Percentiles rank a stretch among this genome's conserved stretches.
Conservation (phyloP, 1,140 invertebrate species). For the Cotesia typhae region DNA sequence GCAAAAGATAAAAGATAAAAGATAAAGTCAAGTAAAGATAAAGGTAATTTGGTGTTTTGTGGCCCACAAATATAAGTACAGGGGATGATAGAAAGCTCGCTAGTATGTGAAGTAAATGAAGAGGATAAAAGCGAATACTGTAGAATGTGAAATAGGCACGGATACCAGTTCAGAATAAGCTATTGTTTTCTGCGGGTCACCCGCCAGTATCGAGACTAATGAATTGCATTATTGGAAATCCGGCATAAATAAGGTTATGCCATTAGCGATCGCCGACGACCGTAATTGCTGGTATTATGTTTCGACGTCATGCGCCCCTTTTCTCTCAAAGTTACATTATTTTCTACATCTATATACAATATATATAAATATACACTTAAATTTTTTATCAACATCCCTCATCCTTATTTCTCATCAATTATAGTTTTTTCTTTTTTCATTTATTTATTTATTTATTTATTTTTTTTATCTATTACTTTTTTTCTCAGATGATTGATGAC, state of each 20-base stretch:
- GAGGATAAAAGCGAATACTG: neutral
- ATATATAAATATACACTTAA: neutral
- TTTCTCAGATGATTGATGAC: no score
- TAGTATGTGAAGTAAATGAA: conserved; percentile 4
- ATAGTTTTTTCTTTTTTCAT: no score
- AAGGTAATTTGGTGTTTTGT: neutral
- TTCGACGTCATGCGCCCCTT: conserved; percentile 14
- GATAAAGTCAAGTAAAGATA: neutral
- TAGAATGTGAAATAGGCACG: neutral
- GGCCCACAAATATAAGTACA: neutral
- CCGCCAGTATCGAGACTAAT: conserved; percentile 44
- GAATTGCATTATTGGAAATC: conserved; percentile 55
- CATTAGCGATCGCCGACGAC: conserved; percentile 44
- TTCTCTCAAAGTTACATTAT: conserved; percentile 5
- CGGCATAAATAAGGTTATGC: conserved; percentile 53
- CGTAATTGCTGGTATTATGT: conserved; percentile 48
- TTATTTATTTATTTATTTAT: no score
- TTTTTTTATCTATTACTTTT: no score
- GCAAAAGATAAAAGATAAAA: neutral
- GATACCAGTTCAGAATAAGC: conserved; percentile 11
- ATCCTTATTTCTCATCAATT: neutral
- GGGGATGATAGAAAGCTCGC: neutral
- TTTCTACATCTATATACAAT: neutral
- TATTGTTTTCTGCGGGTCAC: conserved; percentile 45
- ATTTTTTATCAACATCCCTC: neutral